Conservation (phyloP, 2,797 vertebrate genomes). For the Heteromormyrus szaboi region DNA sequence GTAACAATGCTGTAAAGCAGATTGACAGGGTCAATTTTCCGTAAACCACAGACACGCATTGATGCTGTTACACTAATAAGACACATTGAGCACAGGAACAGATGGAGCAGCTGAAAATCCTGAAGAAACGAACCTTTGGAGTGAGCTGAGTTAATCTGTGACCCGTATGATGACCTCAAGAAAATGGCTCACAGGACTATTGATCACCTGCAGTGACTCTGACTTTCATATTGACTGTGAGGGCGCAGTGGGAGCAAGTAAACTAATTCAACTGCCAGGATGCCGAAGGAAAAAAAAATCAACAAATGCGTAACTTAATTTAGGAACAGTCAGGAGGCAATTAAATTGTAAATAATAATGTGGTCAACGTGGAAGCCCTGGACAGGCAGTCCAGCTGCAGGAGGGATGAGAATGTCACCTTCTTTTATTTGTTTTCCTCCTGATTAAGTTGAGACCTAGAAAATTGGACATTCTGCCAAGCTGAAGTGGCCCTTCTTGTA, state of each 20-base stretch:
- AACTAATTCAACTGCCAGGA: background rate
- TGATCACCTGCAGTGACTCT: background rate
- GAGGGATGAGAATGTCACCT: background rate
- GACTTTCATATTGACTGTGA: conserved; percentile 10
- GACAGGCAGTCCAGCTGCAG: background rate
- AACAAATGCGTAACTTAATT: conserved; percentile 12
- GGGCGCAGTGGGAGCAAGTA: background rate
- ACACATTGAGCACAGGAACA: background rate
- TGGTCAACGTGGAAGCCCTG: background rate
- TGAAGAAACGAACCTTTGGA: background rate
- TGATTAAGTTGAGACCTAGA: background rate
- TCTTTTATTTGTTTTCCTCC: background rate
- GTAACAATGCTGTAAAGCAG: background rate
- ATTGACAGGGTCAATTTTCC: background rate
- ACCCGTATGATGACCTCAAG: background rate
- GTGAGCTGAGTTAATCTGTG: background rate
- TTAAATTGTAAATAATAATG: conserved; percentile 27
- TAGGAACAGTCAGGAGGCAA: conserved; percentile 11
- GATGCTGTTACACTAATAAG: background rate
- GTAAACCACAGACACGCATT: background rate
- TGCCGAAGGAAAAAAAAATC: background rate
- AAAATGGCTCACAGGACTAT: background rate
- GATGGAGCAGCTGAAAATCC: background rate
- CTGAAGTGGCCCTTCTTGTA: background rate
- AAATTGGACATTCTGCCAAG: background rate